Evolutionary conservation across 2,113 vertebrate genomes (phyloP).

Genomic region (Struthidea cinerea): DNA sequence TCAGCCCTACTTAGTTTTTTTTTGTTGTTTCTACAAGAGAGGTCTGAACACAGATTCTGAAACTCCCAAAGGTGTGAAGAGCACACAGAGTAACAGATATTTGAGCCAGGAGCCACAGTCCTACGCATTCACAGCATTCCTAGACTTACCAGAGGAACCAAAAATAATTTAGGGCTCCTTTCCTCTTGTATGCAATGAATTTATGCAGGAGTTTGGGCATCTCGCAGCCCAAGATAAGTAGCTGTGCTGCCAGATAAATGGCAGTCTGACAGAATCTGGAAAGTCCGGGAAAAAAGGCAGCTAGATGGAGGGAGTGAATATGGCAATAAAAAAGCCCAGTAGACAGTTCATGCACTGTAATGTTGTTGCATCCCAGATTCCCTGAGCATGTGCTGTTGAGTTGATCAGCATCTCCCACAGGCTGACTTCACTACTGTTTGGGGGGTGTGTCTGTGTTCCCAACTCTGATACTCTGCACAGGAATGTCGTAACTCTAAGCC

Average conservation of each 20-base stretch:
- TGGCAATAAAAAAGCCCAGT: background rate
- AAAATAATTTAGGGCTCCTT: background rate
- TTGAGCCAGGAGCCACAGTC: background rate
- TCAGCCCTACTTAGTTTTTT: background rate
- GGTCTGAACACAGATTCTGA: background rate
- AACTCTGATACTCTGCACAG: background rate
- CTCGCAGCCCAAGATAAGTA: background rate
- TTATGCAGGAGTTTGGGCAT: background rate
- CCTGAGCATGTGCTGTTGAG: background rate
- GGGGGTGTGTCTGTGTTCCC: background rate
- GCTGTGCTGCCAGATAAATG: background rate
- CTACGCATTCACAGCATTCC: background rate
- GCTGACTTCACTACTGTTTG: background rate
- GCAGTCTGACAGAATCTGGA: background rate
- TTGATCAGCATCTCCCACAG: background rate
- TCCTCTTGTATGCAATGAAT: background rate
- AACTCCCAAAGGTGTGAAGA: background rate
- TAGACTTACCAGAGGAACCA: background rate
- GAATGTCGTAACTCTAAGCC: background rate
- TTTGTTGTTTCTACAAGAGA: background rate
- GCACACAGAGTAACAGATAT: background rate
- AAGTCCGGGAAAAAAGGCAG: background rate
- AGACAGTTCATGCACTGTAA: background rate
- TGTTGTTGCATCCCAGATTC: background rate
- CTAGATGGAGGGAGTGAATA: background rate